Conservation (phyloP, 2,888 invertebrate species). For the Microchrysa polita region DNA sequence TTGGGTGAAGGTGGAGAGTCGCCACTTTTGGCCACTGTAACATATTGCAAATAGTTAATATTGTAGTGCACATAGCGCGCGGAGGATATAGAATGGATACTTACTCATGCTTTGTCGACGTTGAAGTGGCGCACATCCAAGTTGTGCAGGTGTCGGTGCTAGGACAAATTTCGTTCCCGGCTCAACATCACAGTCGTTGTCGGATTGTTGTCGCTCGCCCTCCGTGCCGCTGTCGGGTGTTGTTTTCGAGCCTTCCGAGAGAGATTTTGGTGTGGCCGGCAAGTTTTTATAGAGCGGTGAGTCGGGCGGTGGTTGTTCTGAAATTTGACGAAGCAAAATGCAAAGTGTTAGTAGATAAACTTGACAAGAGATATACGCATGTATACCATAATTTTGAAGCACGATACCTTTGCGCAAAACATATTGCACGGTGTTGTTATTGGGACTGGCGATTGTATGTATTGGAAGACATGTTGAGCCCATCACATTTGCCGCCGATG, state of each 20-base stretch:
- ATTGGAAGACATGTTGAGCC: slow-evolving; percentile 34
- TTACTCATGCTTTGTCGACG: slow-evolving; percentile 85
- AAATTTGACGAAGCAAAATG: slow-evolving; percentile 8
- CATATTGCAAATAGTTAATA: not conserved
- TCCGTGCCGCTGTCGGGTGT: slow-evolving; percentile 49
- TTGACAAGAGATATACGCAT: not conserved
- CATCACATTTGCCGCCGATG: slow-evolving; percentile 38
- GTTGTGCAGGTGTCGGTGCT: slow-evolving; percentile 93
- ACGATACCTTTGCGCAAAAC: slow-evolving; percentile 58
- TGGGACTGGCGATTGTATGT: slow-evolving; percentile 32
- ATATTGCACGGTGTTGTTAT: slow-evolving; percentile 55
- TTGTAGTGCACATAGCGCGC: not conserved
- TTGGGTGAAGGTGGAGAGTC: slow-evolving; percentile 9
- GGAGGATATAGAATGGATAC: slow-evolving; percentile 36
- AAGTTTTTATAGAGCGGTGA: slow-evolving; percentile 61
- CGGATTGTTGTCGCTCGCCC: slow-evolving; percentile 56
- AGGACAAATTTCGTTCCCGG: slow-evolving; percentile 72
- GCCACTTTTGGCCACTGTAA: slow-evolving; percentile 30
- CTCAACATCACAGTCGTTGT: slow-evolving; percentile 51
- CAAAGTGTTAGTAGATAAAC: not conserved
- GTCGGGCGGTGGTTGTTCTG: slow-evolving; percentile 57
- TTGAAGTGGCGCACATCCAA: slow-evolving; percentile 89
- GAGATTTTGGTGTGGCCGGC: slow-evolving; percentile 63
- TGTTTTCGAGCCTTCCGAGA: slow-evolving; percentile 41
- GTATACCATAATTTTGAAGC: slow-evolving; percentile 51